phyloP scores from a whole-genome alignment of 1,140 invertebrate species.

The Myzus persicae region DNA sequence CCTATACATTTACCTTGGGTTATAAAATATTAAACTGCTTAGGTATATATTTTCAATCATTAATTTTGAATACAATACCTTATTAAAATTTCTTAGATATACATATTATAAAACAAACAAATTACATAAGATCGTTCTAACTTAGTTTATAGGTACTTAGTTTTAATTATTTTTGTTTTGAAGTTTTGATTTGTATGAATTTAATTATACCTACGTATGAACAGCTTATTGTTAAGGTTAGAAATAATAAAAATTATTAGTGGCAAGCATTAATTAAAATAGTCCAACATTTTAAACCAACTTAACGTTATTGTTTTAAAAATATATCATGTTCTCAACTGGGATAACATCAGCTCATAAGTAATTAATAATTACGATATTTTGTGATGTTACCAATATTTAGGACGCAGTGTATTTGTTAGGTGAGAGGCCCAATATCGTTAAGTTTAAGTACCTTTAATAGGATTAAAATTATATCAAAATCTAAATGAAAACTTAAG shows the following conservation, averaged over 20 bases:
- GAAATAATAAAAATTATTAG: too few species aligned
- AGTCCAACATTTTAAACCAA: too few species aligned
- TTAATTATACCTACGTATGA: too few species aligned
- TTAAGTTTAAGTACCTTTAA: neutral
- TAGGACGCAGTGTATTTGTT: neutral
- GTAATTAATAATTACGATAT: neutral
- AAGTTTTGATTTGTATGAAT: neutral
- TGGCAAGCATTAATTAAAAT: too few species aligned
- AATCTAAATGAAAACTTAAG: neutral
- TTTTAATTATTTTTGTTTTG: neutral
- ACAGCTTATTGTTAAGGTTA: too few species aligned
- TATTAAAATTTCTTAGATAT: neutral
- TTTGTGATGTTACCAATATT: neutral
- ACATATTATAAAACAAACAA: neutral
- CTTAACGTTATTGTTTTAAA: neutral
- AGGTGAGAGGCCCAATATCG: neutral
- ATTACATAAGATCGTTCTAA: neutral
- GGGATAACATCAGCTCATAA: neutral
- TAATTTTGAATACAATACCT: neutral
- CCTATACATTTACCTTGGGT: neutral
- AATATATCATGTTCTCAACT: neutral
- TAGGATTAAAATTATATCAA: neutral
- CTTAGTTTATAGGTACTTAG: neutral
- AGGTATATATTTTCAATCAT: neutral
- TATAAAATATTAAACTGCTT: neutral